phyloP scores from a whole-genome alignment of 2,113 vertebrate genomes.

The Narcine bancroftii region DNA sequence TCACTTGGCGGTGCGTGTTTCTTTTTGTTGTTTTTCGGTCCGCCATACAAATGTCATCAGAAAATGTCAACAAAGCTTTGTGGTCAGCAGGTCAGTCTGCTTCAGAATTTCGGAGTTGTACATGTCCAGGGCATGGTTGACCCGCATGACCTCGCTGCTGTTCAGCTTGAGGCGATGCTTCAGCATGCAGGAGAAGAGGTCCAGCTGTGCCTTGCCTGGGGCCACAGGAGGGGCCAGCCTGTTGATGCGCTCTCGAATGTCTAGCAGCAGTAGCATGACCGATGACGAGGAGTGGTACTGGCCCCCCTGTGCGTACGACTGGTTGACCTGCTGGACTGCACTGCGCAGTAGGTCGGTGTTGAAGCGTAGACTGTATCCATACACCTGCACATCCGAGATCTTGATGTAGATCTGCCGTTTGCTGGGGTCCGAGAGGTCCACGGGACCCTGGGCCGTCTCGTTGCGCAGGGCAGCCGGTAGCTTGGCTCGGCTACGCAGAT shows the following conservation, averaged over 20 bases:
- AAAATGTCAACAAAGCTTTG: slow-evolving; percentile 85
- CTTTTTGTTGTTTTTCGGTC: background rate
- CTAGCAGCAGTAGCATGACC: slow-evolving; percentile 91
- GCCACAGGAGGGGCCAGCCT: slow-evolving; percentile 88
- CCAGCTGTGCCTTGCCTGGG: slow-evolving; percentile 89
- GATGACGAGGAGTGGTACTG: slow-evolving; percentile 97
- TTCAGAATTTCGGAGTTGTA: slow-evolving; percentile 98
- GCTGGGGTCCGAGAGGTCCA: slow-evolving; percentile 90
- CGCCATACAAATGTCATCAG: background rate
- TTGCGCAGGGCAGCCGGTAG: slow-evolving; percentile 83
- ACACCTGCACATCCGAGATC: slow-evolving; percentile 96
- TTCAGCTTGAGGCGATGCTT: slow-evolving; percentile 96
- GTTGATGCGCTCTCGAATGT: slow-evolving; percentile 97
- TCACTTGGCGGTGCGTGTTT: background rate
- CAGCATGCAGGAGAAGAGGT: slow-evolving; percentile 98
- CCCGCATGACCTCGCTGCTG: slow-evolving; percentile 96
- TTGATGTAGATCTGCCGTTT: slow-evolving; percentile 98
- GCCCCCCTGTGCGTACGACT: slow-evolving; percentile 91
- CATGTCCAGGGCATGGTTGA: slow-evolving; percentile 96
- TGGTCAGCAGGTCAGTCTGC: slow-evolving; percentile 94
- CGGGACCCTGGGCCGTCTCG: slow-evolving; percentile 87
- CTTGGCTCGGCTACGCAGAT: slow-evolving; percentile 93
- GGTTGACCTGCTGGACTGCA: slow-evolving; percentile 95
- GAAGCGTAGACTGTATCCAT: slow-evolving; percentile 93
- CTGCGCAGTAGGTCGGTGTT: slow-evolving; percentile 90